Evolutionary conservation across 2,797 vertebrate genomes (phyloP).

Genomic region (Xenops minutus): DNA sequence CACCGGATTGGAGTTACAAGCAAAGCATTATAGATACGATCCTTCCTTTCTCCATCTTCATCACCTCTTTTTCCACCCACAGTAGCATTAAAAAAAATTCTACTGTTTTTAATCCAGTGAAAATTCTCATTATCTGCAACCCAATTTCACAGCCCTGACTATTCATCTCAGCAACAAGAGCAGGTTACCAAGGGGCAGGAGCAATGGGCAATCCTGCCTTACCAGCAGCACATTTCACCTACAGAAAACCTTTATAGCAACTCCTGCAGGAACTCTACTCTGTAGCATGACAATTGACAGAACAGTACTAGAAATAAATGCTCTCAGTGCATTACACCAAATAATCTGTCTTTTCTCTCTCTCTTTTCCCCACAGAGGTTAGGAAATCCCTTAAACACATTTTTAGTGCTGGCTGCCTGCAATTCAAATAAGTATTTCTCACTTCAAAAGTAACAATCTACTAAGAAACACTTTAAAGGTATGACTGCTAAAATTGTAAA

Average conservation of each 20-base stretch:
- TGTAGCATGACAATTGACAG: neutral
- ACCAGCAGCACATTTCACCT: neutral
- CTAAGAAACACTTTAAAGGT: neutral
- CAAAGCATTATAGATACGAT: neutral
- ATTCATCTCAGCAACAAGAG: neutral
- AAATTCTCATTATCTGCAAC: neutral
- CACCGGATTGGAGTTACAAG: neutral
- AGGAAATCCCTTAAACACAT: neutral
- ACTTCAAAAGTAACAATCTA: neutral
- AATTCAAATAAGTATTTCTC: neutral
- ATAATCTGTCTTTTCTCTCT: neutral
- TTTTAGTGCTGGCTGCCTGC: neutral
- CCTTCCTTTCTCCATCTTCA: neutral
- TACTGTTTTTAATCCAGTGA: neutral
- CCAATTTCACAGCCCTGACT: accelerated
- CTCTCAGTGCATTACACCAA: neutral
- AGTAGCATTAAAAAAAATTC: neutral
- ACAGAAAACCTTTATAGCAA: neutral
- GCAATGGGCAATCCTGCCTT: neutral
- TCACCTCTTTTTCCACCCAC: neutral
- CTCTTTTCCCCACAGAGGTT: neutral
- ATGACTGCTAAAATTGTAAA: neutral
- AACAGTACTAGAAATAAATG: neutral
- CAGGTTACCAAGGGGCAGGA: neutral
- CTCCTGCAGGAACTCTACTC: neutral